Conservation (phyloP, 2,888 invertebrate species). For the Heteropelma amictum region DNA sequence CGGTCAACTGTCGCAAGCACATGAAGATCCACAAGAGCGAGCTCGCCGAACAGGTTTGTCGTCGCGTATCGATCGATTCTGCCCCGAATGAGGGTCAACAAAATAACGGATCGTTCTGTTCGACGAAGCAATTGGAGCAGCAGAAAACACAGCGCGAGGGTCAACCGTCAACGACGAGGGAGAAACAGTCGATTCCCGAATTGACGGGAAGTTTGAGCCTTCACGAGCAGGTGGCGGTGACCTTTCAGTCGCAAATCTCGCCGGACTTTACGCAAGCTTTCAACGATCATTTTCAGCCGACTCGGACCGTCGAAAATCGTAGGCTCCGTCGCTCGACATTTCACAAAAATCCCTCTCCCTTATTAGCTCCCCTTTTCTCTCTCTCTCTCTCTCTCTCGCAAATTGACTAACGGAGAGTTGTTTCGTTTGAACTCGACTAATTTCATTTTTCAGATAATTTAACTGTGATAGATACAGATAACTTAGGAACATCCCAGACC, state of each 20-base stretch:
- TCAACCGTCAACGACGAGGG: conserved; percentile 14
- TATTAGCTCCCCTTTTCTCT: no score
- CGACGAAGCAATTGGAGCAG: conserved; percentile 67
- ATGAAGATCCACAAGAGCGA: conserved; percentile 82
- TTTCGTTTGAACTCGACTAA: conserved; percentile 37
- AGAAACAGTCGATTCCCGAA: conserved; percentile 27
- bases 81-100: neutral
- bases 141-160: conserved; percentile 59
- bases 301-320: conserved; percentile 59
- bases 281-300: conserved; percentile 64
- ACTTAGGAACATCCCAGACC: conserved; percentile 70
- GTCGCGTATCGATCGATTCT: neutral
- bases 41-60: conserved; percentile 75
- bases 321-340: conserved; percentile 49
- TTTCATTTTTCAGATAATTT: conserved; percentile 64
- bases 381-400: no score
- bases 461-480: conserved; percentile 62
- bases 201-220: conserved; percentile 61
- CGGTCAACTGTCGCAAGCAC: conserved; percentile 82
- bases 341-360: no score
- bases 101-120: neutral
- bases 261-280: conserved; percentile 67
- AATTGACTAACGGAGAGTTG: conserved; percentile 10
- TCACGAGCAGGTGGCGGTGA: conserved; percentile 62
- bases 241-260: conserved; percentile 66